Conservation (phyloP, 2,113 vertebrate genomes). For the Siphamia tubifer region DNA sequence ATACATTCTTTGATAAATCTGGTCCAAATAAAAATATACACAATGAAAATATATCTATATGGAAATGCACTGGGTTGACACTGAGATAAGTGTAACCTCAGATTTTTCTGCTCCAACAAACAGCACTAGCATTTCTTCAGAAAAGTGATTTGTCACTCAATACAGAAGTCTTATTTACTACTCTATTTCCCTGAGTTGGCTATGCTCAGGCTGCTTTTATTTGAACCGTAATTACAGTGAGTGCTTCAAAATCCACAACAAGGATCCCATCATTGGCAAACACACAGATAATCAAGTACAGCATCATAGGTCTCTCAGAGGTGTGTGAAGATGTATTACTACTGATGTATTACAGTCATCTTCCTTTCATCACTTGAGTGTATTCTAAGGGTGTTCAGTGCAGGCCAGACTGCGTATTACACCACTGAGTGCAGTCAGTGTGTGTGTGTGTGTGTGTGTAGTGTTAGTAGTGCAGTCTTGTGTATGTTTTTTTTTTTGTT, state of each 20-base stretch:
- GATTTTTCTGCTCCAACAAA: not conserved
- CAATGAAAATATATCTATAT: not conserved
- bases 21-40: conserved; percentile 7
- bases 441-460: not conserved
- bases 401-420: not conserved
- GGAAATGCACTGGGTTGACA: not conserved
- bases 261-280: conserved; percentile 37
- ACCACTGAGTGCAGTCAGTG: not conserved
- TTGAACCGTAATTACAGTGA: conserved; percentile 1
- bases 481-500: conserved; percentile 1
- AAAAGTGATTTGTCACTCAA: conserved; percentile 22
- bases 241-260: conserved; percentile 20
- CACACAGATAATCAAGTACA: conserved; percentile 34
- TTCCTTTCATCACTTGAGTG: not conserved
- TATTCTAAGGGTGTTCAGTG: not conserved
- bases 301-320: not conserved
- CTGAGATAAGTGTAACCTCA: not conserved
- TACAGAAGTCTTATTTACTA: not conserved
- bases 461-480: conserved; percentile 36
- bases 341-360: not conserved
- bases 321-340: not conserved
- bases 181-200: conserved; percentile 44
- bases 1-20: conserved; percentile 43
- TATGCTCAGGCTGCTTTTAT: conserved; percentile 38
- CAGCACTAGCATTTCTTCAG: not conserved